Base-by-base conservation (phyloP, 2,888 invertebrate species). In the Euplexia lucipara region DNA sequence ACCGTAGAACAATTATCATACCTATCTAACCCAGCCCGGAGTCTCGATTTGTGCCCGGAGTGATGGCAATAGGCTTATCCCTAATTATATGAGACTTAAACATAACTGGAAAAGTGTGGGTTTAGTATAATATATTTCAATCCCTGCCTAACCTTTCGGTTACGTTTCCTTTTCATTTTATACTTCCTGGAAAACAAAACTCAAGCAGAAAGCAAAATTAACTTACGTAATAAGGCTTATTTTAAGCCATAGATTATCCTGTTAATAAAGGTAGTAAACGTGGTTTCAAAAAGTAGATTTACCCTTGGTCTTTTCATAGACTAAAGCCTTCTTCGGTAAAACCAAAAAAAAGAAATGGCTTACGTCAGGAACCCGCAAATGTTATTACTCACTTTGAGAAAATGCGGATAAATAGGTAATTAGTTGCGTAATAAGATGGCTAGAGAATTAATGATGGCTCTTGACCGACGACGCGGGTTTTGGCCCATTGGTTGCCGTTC, bases 401-500 rank as follows among this genome's bases (percentile, higher is more conserved):
- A 86, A 83, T 87, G 75, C 76, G 85, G 86, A 85, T 87, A 90
- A 89, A 89, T 88, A 87, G 85, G 86, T 86, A 90, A 91, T 91
- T 91, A 90, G 81, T 83, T 77, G 75, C 79, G 86, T 87, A 89
- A 90, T 90, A 88, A 88, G 87, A 86, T 83, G 86, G 86, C 80
- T 82, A 76, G 77, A 77, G 84, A 81, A 89, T 87, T 85, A 87
- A 89, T 87, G 85, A 79, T 70, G 65, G 65, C 70, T 73, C 78
- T 82, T 83, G 81, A 82, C 75, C 70, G 70, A 72, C 61, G 73
- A 64, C 64, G 63, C 70, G 70, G 74, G 70, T 54, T 65, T 68
- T 47, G 57, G 70, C 69, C 70, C 68, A 81, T 79, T 67, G 75
- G 75, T 60, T 57, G 54, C 53, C 75, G 54, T 70, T 70, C 57